phyloP scores from a whole-genome alignment of 2,797 vertebrate species.

The Gymnopithys bicolor region DNA sequence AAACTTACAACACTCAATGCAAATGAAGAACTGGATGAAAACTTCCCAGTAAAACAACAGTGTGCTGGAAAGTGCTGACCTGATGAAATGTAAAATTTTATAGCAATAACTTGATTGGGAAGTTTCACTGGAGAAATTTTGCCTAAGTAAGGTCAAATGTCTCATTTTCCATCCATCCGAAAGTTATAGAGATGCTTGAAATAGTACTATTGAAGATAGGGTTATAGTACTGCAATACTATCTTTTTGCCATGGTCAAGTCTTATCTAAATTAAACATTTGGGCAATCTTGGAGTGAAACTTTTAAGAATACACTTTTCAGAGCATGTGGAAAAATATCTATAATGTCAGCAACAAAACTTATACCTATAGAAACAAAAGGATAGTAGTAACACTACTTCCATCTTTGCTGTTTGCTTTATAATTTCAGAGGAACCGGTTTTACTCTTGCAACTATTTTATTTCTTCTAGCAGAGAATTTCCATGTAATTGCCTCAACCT shows the following conservation, averaged over 20 bases:
- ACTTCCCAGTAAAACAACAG: not conserved
- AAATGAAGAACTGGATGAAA: not conserved
- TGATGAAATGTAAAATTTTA: not conserved
- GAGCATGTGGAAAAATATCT: not conserved
- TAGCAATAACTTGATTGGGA: not conserved
- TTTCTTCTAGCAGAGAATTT: not conserved
- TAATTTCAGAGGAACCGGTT: not conserved
- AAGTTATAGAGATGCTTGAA: not conserved
- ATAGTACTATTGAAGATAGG: not conserved
- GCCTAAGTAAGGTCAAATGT: not conserved
- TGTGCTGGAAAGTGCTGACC: not conserved
- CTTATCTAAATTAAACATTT: not conserved
- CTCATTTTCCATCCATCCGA: not conserved
- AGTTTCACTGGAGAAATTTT: not conserved
- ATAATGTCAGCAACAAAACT: not conserved
- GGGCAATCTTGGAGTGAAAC: not conserved
- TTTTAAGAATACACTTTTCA: not conserved
- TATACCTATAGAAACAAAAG: not conserved
- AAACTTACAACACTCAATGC: not conserved
- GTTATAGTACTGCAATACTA: not conserved
- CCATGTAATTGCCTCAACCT: not conserved
- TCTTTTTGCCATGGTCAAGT: not conserved
- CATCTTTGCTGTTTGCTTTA: not conserved
- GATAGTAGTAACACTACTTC: not conserved
- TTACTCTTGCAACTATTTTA: not conserved